These are phyloP conservation scores for Notechis scutatus DNA, from an alignment of 2,113 vertebrate species.

Conservation along the genomic window DNA sequence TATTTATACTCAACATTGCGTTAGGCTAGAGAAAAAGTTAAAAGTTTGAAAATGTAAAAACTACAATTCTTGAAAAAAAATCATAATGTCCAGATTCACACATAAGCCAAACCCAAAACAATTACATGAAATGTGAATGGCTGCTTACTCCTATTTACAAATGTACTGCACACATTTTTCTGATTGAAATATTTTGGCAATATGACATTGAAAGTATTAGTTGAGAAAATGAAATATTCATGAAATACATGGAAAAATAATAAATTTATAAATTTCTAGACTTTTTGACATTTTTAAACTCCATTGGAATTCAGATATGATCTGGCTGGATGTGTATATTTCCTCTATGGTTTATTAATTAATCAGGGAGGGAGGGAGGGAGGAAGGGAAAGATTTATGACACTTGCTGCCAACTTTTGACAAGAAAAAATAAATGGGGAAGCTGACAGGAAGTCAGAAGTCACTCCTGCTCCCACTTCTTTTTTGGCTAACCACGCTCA, in stretches of 20 bases:
- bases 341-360: not conserved
- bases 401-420: not conserved
- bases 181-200: not conserved
- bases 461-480: not conserved
- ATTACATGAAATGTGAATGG: no score
- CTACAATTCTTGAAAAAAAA: no score
- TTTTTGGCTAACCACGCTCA: not conserved
- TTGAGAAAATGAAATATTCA: not conserved
- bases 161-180: not conserved
- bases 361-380: not conserved
- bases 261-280: not conserved
- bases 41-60: no score
- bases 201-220: not conserved
- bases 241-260: no score
- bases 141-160: no score
- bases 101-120: no score
- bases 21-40: no score
- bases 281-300: not conserved
- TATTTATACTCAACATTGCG: no score
- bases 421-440: not conserved
- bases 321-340: not conserved
- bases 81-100: no score
- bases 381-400: not conserved
- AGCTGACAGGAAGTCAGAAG: no score
- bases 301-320: not conserved